Evolutionary conservation across 35 echinoderm and acorn worm genomes (phyloP).

Genomic region (Ptychodera flava): DNA sequence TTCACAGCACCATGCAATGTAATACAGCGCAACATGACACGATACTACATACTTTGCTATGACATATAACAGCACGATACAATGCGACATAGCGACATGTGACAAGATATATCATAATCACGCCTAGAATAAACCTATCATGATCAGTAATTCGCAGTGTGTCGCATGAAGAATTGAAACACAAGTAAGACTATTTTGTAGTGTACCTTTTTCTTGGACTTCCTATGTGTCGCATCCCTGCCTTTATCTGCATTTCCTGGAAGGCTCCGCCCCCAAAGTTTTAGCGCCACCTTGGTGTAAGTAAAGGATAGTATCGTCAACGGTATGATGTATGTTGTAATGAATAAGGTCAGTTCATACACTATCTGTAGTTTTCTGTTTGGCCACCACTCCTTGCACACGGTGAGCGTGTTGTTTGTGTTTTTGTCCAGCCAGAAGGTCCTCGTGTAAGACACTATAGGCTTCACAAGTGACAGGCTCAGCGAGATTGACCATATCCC

Average conservation of each 20-base stretch:
- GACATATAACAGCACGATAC: no score
- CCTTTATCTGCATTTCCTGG: not conserved
- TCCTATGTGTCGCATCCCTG: not conserved
- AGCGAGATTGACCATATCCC: not conserved
- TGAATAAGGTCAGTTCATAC: not conserved
- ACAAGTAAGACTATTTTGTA: no score
- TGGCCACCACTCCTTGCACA: not conserved
- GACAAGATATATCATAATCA: no score
- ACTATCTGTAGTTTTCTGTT: not conserved
- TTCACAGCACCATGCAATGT: no score
- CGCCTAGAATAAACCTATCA: no score
- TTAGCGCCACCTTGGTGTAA: not conserved
- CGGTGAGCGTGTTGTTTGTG: not conserved
- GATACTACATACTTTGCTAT: no score
- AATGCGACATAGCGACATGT: no score
- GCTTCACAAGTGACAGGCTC: not conserved
- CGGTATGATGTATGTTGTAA: not conserved
- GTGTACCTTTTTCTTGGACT: not conserved
- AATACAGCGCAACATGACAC: no score
- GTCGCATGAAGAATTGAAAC: no score
- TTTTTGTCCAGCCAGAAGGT: not conserved
- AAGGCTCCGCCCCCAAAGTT: not conserved
- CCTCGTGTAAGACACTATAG: not conserved
- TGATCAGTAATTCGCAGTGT: no score
- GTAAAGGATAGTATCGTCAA: not conserved